Evolutionary conservation across 1,140 invertebrate genomes (phyloP), one percentile per base, ranked within the genome.

Genomic region (Sminthurides bifidus): DNA sequence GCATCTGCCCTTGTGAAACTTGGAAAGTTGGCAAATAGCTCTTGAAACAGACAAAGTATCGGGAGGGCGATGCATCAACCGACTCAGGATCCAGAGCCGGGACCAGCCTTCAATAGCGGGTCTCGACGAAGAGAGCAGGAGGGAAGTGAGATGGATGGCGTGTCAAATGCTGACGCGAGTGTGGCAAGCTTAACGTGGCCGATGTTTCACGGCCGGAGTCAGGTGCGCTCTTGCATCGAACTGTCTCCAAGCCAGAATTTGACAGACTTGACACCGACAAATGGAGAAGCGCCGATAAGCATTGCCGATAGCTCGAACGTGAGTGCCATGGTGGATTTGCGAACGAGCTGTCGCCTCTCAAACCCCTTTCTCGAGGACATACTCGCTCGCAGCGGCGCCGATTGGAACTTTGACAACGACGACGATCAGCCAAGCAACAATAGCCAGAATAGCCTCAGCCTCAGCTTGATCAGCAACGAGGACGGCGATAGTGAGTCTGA

Each of bases 171-270:
- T 6, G 38, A 33, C 30, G 37, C 52, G 8, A 53, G 52, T 44
- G 23, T 30, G 4, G 23, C 52, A 48, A 45, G 29, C 23, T 44
- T 40, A 27, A 61, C 54, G 17, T 61, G 59, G 59, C 59, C 59
- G 23, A 14, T 54, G 10, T 38, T 40, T 14, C 44, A 53, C 38
- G 17, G 35, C 37, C 41, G 59, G 30, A 40, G 44, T 40, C 55
- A 58, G 31, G 52, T 61, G 1, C 29, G 59, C 19, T 61, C 59
- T 21, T 61, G 59, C 38, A 58, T 61, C 37, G 59, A 58, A 51
- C 45, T 61, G 30, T 59, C 52, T 12, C 40, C 58, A 8, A 8
- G 48, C 15, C n/a, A 10, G 41, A 21, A 19, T 8, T 19, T 12
- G 24, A 8, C 12, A n/a, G 6, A 27, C 12, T 17, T 33, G 27